Evolutionary conservation across 2,113 vertebrate genomes (phyloP), one percentile per base, ranked within the genome.

Genomic region (Zosterops pallidus): DNA sequence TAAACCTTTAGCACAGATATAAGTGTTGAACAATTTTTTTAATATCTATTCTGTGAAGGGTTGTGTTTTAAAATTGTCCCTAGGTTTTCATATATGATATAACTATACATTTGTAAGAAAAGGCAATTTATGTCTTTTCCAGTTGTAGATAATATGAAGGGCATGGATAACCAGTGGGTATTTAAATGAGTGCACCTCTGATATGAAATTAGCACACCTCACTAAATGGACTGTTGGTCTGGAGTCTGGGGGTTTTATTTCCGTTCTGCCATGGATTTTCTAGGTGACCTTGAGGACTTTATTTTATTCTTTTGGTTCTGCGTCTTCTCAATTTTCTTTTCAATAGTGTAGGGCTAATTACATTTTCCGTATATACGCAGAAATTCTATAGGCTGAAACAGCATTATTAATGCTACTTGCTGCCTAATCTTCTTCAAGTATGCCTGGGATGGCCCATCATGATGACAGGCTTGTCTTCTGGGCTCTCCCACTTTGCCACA

Each of bases 231-330:
- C 35, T 79, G 0, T 52, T 37, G 25, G 33, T 86, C 44, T 82
- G 37, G 29, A 94, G 57, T 65, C 25, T 75, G 5, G 1, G 17
- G 19, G 0, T 8, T 56, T 63, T 62, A 72, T 59, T 78, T 49
- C 49, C 35, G 57, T 85, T 81, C 52, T 86, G 37, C 22, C 18
- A 26, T 81, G 64, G 41, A 68, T 52, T 94, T 78, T 68, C 44
- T 69, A 62, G 72, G 39, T 89, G 60, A 89, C 90, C 79, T 93
- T 94, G 83, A 94, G 39, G 56, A 86, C 39, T 67, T 88, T 41
- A 39, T 49, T 80, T 70, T 56, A 44, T 53, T 92, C 64, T 78
- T 92, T 77, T 89, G 23, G 89, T 94, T 94, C 83, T 84, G 23
- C 1, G 0, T 92, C 62, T 83, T 60, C 49, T 96, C 46, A 75